Percentiles rank a stretch among this genome's conserved stretches.
phyloP scores from a whole-genome alignment of 2,888 invertebrate species.

The Drosophila borborema region DNA sequence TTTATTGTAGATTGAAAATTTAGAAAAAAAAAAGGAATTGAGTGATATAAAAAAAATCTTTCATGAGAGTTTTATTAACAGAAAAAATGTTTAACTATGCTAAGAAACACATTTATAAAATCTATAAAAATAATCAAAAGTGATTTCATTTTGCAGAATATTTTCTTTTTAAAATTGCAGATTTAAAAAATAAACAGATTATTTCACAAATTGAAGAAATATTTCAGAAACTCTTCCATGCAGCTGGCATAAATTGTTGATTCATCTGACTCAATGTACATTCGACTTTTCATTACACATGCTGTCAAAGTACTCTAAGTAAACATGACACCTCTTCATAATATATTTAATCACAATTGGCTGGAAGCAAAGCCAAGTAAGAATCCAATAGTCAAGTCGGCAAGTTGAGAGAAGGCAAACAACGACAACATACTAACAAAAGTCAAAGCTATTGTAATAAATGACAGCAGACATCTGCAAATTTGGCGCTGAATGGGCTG shows the following conservation, averaged over 20 bases:
- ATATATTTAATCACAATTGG: conserved; percentile 27
- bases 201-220: background rate
- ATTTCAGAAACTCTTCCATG: background rate
- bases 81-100: too few relatives aligned
- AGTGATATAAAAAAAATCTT: too few relatives aligned
- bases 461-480: conserved; percentile 83
- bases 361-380: conserved; percentile 23
- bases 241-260: background rate
- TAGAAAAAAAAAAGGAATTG: too few relatives aligned
- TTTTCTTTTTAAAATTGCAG: background rate
- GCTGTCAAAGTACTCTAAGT: background rate
- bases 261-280: background rate
- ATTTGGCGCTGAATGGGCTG: conserved; percentile 34
- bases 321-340: conserved; percentile 13
- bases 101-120: background rate
- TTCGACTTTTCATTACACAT: background rate
- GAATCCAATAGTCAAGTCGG: conserved; percentile 48
- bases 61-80: too few relatives aligned
- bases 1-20: too few relatives aligned
- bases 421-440: conserved; percentile 77
- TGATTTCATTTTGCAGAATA: background rate
- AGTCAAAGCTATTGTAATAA: conserved; percentile 85
- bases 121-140: background rate
- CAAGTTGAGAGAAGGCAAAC: conserved; percentile 35
- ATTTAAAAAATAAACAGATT: background rate